These are phyloP conservation scores for Bradypus variegatus DNA, from an alignment of 2,797 vertebrate species.

Conservation along the genomic window DNA sequence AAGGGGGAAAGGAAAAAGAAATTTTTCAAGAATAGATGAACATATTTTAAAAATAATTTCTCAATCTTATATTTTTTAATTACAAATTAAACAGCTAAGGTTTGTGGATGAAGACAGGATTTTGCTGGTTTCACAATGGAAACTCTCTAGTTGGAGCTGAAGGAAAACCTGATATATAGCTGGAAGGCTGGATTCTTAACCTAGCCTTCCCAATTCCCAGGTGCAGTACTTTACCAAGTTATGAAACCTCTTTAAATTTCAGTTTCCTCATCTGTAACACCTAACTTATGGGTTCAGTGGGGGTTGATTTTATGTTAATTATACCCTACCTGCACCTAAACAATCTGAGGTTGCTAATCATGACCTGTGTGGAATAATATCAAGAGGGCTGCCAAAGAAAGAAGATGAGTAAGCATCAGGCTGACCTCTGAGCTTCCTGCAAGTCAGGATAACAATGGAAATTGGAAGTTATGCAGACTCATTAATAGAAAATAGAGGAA, in stretches of 20 bases:
- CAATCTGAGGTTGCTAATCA: not conserved
- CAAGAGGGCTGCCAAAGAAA: not conserved
- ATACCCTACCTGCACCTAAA: not conserved
- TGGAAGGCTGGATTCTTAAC: not conserved
- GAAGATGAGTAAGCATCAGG: not conserved
- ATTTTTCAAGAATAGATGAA: not conserved
- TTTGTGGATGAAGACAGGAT: not conserved
- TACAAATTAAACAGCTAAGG: not conserved
- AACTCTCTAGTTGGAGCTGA: not conserved
- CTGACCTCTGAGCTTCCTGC: not conserved
- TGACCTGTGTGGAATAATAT: not conserved
- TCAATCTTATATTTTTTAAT: not conserved
- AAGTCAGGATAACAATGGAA: constrained; percentile 16
- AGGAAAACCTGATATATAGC: not conserved
- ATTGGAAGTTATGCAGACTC: not conserved
- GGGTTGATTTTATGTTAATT: not conserved
- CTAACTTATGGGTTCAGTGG: not conserved
- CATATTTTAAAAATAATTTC: not conserved
- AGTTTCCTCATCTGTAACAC: not conserved
- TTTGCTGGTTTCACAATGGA: constrained; percentile 3
- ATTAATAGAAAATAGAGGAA: not conserved
- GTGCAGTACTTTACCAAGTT: not conserved
- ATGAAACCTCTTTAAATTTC: not conserved
- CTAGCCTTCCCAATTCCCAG: not conserved
- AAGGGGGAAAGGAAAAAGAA: not conserved